Base-by-base conservation (phyloP, 2,888 invertebrate species). In the Torymus aiolomorphi region DNA sequence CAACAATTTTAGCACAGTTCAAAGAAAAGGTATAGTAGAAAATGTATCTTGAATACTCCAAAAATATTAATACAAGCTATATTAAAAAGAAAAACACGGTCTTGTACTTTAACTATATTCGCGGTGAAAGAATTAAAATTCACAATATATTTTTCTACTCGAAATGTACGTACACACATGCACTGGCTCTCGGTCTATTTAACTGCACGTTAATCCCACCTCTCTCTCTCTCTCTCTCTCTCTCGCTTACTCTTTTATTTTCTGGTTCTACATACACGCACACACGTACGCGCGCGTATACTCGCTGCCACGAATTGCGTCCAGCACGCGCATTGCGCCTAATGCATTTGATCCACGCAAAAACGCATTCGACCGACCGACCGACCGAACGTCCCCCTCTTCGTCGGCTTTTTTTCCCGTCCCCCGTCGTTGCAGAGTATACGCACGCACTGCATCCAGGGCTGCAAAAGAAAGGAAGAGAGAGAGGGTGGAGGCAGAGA, bases 281-380 rank as follows among this genome's bases (percentile, higher is more conserved):
- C 70, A 18, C 54, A 82, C 16, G 49, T 52, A 51, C 62, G 74
- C 1, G 10, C 80, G 84, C 8, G 8, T 31, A 31, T 31, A 31
- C 31, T 31, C 31, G 8, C 31, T 5, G 31, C 31, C 31, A 31
- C 31, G 31, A 1, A 31, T 31, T 31, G 31, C 31, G 31, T 31
- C 31, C 31, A 20, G 20, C 20, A 31, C 31, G 4, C 31, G 31
- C n/a, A n/a, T 31, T 31, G 31, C 85, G 85, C 84, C 86, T 87
- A 87, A 87, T 87, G 87, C 88, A 90, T 88, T 89, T 89, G 88
- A 89, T 88, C 88, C 87, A 85, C 85, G 88, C 87, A 89, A 88
- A 89, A 90, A 88, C 88, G 88, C 83, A 83, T 82, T 83, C 77
- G 67, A 80, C 67, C 79, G 72, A 24, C 20, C 56, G 24, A 31